Conservation (phyloP, 2,797 vertebrate genomes). For the Falco concolor region DNA sequence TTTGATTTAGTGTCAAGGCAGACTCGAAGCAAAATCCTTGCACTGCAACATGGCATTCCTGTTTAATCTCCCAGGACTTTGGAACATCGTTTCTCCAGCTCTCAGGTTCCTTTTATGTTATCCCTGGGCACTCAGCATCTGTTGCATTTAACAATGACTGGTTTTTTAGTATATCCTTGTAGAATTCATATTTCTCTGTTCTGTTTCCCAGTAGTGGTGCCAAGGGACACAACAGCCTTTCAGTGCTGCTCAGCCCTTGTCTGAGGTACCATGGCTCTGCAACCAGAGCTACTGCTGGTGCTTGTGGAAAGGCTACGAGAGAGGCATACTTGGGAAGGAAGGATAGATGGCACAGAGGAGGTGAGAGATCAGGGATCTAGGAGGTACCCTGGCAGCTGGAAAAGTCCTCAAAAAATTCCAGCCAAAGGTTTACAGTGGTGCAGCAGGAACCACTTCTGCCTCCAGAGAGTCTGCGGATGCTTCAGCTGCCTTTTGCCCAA, state of each 20-base stretch:
- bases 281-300: not conserved
- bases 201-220: not conserved
- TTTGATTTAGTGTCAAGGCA: not conserved
- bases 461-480: not conserved
- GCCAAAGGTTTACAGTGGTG: not conserved
- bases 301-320: not conserved
- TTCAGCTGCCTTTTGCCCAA: not conserved
- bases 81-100: not conserved
- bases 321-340: not conserved
- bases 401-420: not conserved
- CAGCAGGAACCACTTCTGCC: not conserved
- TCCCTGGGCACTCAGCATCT: not conserved
- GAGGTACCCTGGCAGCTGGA: not conserved
- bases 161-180: not conserved
- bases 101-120: not conserved
- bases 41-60: not conserved
- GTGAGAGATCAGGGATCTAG: accelerated
- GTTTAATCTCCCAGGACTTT: not conserved
- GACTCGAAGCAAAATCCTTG: not conserved
- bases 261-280: not conserved
- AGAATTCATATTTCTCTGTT: not conserved
- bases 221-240: not conserved
- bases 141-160: not conserved
- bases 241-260: not conserved
- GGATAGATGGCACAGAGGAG: not conserved